Conservation (phyloP, 2,797 vertebrate genomes). For the Rhinoraja longicauda region DNA sequence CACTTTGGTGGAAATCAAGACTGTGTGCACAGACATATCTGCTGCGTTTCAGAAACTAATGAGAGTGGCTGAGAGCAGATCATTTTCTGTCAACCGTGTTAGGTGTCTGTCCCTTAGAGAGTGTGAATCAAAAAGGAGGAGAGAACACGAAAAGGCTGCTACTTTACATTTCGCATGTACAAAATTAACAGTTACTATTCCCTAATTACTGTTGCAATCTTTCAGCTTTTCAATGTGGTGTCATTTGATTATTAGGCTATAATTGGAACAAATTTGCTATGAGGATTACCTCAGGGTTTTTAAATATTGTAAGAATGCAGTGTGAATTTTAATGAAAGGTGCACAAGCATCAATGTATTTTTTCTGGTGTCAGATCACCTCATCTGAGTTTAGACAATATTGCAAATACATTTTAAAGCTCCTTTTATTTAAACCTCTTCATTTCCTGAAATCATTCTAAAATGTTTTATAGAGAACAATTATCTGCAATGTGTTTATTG, state of each 20-base stretch:
- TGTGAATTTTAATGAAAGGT: conserved; percentile 22
- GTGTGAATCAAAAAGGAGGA: neutral
- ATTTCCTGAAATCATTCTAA: neutral
- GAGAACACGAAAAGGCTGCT: neutral
- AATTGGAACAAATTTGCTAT: conserved; percentile 13
- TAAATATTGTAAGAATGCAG: neutral
- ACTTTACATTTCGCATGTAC: neutral
- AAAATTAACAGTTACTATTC: neutral
- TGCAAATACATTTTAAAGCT: neutral
- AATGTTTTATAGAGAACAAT: neutral
- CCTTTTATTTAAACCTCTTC: neutral
- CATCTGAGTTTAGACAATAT: neutral
- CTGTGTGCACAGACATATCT: neutral
- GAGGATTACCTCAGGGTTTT: conserved; percentile 7
- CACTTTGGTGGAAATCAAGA: neutral
- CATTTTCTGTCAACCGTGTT: neutral
- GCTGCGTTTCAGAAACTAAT: neutral
- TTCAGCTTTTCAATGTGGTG: conserved; percentile 15
- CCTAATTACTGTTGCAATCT: neutral
- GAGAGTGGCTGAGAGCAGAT: neutral
- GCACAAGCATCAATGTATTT: neutral
- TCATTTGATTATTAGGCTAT: conserved; percentile 11
- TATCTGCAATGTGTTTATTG: neutral
- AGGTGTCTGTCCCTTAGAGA: neutral
- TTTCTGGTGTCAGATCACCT: neutral